phyloP scores from a whole-genome alignment of 2,888 invertebrate species.

The Melieria crassipennis region DNA sequence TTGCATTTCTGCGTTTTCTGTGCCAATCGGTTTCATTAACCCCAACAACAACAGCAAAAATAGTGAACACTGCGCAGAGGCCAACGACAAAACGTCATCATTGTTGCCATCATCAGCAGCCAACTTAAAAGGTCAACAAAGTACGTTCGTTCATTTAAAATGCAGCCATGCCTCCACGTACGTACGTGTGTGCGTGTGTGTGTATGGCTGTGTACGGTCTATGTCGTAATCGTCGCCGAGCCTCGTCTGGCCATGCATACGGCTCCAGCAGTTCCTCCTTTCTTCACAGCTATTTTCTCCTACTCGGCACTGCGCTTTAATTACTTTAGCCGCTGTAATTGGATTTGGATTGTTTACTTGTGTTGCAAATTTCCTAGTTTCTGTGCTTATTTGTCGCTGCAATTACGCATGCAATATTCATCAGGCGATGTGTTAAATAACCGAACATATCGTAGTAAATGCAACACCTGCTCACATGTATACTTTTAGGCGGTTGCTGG shows the following conservation, averaged over 20 bases:
- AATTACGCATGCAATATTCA: too few relatives aligned
- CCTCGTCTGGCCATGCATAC: too few relatives aligned
- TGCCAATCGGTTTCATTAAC: slow-evolving; percentile 66
- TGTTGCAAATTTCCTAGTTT: not conserved
- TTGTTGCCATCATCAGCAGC: slow-evolving; percentile 29
- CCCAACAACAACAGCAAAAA: slow-evolving; percentile 47
- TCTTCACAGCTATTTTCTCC: slow-evolving; percentile 8
- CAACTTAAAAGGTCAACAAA: slow-evolving; percentile 57
- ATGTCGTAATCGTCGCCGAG: too few relatives aligned
- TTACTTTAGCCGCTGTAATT: slow-evolving; percentile 3
- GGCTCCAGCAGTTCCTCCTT: not conserved
- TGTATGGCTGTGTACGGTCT: not conserved
- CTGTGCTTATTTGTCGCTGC: too few relatives aligned
- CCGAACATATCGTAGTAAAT: too few relatives aligned
- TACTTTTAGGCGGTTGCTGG: too few relatives aligned
- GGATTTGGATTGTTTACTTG: not conserved
- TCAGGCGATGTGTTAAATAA: too few relatives aligned
- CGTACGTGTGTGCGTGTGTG: not conserved
- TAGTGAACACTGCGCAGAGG: slow-evolving; percentile 20
- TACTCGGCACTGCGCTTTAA: not conserved
- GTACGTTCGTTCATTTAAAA: slow-evolving; percentile 43
- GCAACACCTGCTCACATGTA: too few relatives aligned
- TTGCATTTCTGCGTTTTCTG: slow-evolving; percentile 53
- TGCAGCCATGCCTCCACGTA: not conserved
- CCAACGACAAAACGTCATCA: slow-evolving; percentile 28